phyloP scores from a whole-genome alignment of 37 sponge, comb jelly and placozoan species.

The Halichondria panicea region DNA sequence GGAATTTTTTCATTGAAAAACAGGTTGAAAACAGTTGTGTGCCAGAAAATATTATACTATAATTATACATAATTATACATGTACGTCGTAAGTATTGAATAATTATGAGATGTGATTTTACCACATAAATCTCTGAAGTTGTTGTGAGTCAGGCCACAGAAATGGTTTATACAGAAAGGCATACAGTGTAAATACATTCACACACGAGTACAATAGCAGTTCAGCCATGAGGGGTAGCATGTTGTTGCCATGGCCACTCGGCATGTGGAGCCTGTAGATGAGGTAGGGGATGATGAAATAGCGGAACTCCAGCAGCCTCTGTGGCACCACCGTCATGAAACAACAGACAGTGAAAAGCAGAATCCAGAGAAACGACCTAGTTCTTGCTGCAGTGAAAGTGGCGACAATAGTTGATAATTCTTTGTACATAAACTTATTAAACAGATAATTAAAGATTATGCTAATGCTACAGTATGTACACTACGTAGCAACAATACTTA shows the following conservation, averaged over 20 bases:
- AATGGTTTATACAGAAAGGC: slow-evolving; percentile 72
- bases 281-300: slow-evolving; percentile 93
- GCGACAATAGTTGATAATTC: background rate
- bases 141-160: slow-evolving; percentile 52
- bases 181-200: slow-evolving; percentile 63
- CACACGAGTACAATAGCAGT: slow-evolving; percentile 17
- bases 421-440: background rate
- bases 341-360: slow-evolving; percentile 45
- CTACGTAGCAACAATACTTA: background rate
- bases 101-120: too few species aligned
- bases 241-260: background rate
- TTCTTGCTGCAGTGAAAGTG: background rate
- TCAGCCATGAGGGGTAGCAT: slow-evolving; percentile 22
- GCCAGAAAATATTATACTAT: too few species aligned
- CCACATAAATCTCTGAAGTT: slow-evolving; percentile 88
- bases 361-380: slow-evolving; percentile 52
- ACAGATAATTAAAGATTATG: background rate
- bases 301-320: slow-evolving; percentile 87
- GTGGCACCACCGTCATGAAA: slow-evolving; percentile 65
- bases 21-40: too few species aligned
- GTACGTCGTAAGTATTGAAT: too few species aligned
- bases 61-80: too few species aligned
- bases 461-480: background rate
- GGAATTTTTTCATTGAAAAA: too few species aligned
- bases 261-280: slow-evolving; percentile 38